Evolutionary conservation across 2,797 vertebrate genomes (phyloP).

Genomic region (Pantherophis vulpinus): DNA sequence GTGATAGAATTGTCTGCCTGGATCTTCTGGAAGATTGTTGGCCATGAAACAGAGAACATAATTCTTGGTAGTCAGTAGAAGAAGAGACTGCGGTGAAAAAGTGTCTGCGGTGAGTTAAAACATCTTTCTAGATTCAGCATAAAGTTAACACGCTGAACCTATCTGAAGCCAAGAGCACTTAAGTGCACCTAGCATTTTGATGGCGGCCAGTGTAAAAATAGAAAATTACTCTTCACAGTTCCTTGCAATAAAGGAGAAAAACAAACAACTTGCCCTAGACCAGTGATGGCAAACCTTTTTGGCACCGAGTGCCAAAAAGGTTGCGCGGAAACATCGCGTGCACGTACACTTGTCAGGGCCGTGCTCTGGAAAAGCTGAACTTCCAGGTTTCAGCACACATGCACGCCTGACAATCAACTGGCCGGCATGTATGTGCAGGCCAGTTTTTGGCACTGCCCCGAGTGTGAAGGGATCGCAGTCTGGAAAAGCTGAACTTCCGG

Average conservation of each 20-base stretch:
- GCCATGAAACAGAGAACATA: not conserved
- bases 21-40: not conserved
- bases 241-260: not conserved
- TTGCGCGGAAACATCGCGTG: too few species aligned
- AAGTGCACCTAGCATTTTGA: not conserved
- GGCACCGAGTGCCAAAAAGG: too few species aligned
- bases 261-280: not conserved
- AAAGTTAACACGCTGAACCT: not conserved
- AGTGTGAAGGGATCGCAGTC: too few species aligned
- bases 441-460: too few species aligned
- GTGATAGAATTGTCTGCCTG: not conserved
- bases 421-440: too few species aligned
- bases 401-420: too few species aligned
- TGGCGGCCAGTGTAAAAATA: not conserved
- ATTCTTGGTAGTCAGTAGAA: not conserved
- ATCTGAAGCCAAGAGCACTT: not conserved
- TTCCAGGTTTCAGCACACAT: too few species aligned
- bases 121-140: not conserved
- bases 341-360: too few species aligned
- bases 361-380: too few species aligned
- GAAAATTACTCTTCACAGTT: not conserved
- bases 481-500: too few species aligned
- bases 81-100: not conserved
- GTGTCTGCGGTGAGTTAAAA: not conserved
- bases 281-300: too few species aligned